Percentiles rank a stretch among this genome's conserved stretches.
phyloP scores from a whole-genome alignment of 2,113 vertebrate genomes.

The Charadrius vociferus region DNA sequence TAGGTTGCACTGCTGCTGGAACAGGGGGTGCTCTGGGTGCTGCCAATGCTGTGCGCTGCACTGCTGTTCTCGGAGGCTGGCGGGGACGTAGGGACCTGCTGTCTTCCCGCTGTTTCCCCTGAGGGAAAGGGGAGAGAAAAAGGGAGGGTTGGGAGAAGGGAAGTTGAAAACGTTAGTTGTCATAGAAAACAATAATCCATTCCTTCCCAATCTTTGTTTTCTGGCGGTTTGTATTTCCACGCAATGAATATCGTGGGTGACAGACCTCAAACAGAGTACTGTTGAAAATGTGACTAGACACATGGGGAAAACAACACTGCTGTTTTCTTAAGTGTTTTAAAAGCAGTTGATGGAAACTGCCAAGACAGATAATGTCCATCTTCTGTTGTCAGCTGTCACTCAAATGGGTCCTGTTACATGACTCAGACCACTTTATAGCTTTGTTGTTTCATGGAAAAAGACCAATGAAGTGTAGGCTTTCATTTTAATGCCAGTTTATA shows the following conservation, averaged over 20 bases:
- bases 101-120: slow-evolving; percentile 82
- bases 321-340: not conserved
- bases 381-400: not conserved
- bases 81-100: slow-evolving; percentile 82
- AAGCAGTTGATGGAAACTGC: not conserved
- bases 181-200: not conserved
- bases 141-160: not conserved
- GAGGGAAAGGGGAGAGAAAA: not conserved
- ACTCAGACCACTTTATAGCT: not conserved
- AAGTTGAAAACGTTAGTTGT: not conserved
- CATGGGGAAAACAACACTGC: not conserved
- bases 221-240: not conserved
- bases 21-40: slow-evolving; percentile 95
- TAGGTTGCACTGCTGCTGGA: slow-evolving; percentile 94
- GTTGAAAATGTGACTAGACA: not conserved
- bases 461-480: not conserved
- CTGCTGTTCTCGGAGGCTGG: slow-evolving; percentile 94
- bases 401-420: not conserved
- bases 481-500: not conserved
- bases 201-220: not conserved
- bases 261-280: not conserved
- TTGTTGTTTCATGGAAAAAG: not conserved
- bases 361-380: not conserved
- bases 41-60: slow-evolving; percentile 91
- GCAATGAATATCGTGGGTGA: not conserved